phyloP scores from a whole-genome alignment of 2,113 vertebrate genomes.

The Crotophaga sulcirostris region DNA sequence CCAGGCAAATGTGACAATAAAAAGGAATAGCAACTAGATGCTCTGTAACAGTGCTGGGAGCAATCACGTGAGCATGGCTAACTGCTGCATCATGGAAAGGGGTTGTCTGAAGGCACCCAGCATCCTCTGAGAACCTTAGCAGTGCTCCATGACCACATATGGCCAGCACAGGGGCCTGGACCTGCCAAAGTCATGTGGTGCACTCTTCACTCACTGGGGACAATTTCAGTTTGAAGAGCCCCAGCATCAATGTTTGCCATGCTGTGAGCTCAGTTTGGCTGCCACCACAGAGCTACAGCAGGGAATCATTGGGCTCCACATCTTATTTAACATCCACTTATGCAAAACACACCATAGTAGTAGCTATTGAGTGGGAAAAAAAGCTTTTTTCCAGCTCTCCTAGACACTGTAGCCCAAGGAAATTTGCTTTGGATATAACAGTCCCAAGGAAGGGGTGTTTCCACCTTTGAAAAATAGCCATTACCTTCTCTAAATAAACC shows the following conservation, averaged over 20 bases:
- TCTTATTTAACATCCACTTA: neutral
- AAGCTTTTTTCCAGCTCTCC: neutral
- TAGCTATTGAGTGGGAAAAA: neutral
- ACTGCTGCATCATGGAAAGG: fast-evolving
- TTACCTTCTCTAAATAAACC: neutral
- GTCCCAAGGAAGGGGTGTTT: neutral
- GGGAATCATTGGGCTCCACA: neutral
- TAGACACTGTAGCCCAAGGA: neutral
- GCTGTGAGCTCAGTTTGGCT: neutral
- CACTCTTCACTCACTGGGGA: neutral
- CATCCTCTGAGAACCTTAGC: neutral
- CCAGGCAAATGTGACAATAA: neutral
- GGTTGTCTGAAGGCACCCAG: neutral
- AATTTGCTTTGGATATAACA: neutral
- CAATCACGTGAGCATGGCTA: neutral
- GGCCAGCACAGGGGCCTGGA: neutral
- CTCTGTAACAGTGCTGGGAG: neutral
- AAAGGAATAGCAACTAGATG: neutral
- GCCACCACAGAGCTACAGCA: neutral
- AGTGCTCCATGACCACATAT: fast-evolving
- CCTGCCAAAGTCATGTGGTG: neutral
- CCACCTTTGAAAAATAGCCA: neutral
- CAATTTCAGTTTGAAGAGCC: neutral
- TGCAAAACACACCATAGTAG: neutral
- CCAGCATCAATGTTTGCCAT: neutral